phyloP scores from a whole-genome alignment of 2,113 vertebrate genomes.

The Lipophrys pholis region DNA sequence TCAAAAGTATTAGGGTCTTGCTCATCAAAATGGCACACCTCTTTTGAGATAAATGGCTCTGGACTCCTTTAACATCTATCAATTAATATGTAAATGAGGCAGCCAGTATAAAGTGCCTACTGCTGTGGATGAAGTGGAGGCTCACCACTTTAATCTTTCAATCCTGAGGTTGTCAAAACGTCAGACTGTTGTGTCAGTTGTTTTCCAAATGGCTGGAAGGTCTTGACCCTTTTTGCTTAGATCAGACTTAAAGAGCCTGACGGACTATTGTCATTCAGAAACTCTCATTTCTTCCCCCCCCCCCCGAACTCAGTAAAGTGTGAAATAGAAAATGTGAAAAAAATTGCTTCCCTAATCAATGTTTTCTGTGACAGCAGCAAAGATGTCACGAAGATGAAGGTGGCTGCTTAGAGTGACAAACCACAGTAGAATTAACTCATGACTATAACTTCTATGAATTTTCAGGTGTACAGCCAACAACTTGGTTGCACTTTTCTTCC shows the following conservation, averaged over 20 bases:
- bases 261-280: not conserved
- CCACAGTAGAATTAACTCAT: no score
- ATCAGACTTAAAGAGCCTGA: conserved; percentile 19
- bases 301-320: not conserved
- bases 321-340: not conserved
- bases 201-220: conserved; percentile 52
- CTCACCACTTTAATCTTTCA: conserved; percentile 69
- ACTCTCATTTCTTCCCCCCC: not conserved
- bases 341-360: no score
- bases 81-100: conserved; percentile 79
- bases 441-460: not conserved
- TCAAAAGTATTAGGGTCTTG: conserved; percentile 58
- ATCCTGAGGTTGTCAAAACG: conserved; percentile 64
- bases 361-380: no score
- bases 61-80: conserved; percentile 70
- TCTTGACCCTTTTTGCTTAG: conserved; percentile 21
- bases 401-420: not conserved
- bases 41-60: conserved; percentile 70
- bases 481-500: not conserved
- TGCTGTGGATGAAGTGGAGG: conserved; percentile 64
- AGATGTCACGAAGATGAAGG: not conserved
- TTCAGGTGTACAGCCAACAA: not conserved
- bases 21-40: conserved; percentile 73
- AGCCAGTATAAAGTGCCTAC: conserved; percentile 58
- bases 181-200: conserved; percentile 69